Percentiles rank a stretch among this genome's conserved stretches.
phyloP scores from a whole-genome alignment of 1,140 invertebrate species.

The Diploscapter pachys region DNA sequence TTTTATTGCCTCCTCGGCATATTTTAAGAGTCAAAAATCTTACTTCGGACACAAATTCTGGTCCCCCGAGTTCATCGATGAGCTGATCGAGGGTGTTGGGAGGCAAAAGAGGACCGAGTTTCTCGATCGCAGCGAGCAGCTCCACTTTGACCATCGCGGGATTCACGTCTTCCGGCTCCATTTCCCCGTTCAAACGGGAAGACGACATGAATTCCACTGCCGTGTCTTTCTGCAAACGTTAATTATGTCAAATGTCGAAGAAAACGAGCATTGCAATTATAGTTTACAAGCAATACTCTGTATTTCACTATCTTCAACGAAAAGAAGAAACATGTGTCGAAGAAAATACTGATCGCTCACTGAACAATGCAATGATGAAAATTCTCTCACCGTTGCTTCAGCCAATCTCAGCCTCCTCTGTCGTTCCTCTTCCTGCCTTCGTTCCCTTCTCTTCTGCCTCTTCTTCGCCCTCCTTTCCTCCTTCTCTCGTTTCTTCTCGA shows the following conservation, averaged over 20 bases:
- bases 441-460: conserved; percentile 16
- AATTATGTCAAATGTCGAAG: too few species aligned
- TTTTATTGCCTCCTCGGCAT: conserved; percentile 1
- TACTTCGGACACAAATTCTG: conserved; percentile 91
- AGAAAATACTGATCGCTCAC: too few species aligned
- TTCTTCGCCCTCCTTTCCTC: conserved; percentile 44
- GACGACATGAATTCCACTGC: conserved; percentile 30
- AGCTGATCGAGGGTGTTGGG: conserved; percentile 97
- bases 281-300: too few species aligned
- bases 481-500: conserved; percentile 67
- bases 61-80: conserved; percentile 94
- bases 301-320: too few species aligned
- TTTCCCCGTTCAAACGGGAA: conserved; percentile 16
- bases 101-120: conserved; percentile 80
- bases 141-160: conserved; percentile 61
- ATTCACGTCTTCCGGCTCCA: conserved; percentile 25
- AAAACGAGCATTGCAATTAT: too few species aligned
- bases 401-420: conserved; percentile 7
- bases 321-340: too few species aligned
- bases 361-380: too few species aligned
- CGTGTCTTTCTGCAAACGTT: conserved; percentile 1
- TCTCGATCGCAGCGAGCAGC: conserved; percentile 79
- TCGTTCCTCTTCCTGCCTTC: conserved; percentile 8
- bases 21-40: too few species aligned
- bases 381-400: conserved; percentile 6